Conservation (phyloP, 1,140 invertebrate genomes). For the Monochamus saltuarius region DNA sequence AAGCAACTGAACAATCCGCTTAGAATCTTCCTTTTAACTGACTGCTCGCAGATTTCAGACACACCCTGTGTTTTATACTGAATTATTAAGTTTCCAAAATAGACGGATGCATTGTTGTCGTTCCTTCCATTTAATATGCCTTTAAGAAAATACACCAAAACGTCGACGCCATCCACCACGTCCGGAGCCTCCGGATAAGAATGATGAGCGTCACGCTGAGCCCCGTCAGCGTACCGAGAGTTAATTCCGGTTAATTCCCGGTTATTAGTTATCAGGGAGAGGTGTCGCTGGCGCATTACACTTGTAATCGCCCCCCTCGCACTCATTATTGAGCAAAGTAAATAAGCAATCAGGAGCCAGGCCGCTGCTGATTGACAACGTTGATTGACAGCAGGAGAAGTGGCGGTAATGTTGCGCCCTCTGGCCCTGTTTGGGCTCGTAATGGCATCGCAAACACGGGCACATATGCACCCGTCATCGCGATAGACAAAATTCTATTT, state of each 20-base stretch:
- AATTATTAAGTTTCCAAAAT: no score
- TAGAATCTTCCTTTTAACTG: no score
- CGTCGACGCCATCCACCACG: no score
- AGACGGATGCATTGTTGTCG: no score
- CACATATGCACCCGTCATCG: conserved; percentile 31
- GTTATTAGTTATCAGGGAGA: conserved; percentile 19
- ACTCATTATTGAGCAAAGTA: conserved; percentile 27
- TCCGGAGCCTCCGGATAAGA: no score
- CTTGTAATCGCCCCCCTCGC: conserved; percentile 25
- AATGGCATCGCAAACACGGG: conserved; percentile 41
- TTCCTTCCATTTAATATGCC: no score
- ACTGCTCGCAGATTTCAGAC: no score
- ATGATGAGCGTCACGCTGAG: no score
- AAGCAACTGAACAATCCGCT: no score
- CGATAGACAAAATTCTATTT: conserved; percentile 8
- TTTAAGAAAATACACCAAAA: no score
- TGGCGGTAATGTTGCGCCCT: conserved; percentile 31
- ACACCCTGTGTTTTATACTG: no score
- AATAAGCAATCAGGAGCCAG: conserved; percentile 35
- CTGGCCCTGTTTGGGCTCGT: conserved; percentile 39
- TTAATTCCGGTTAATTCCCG: conserved; percentile 10
- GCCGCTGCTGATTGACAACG: conserved; percentile 27
- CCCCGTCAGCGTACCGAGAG: not conserved
- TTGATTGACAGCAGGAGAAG: conserved; percentile 38
- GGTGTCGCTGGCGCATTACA: conserved; percentile 17